Evolutionary conservation across 2,797 vertebrate genomes (phyloP), one percentile per base, ranked within the genome.

Genomic region (Enteromius treurensis): DNA sequence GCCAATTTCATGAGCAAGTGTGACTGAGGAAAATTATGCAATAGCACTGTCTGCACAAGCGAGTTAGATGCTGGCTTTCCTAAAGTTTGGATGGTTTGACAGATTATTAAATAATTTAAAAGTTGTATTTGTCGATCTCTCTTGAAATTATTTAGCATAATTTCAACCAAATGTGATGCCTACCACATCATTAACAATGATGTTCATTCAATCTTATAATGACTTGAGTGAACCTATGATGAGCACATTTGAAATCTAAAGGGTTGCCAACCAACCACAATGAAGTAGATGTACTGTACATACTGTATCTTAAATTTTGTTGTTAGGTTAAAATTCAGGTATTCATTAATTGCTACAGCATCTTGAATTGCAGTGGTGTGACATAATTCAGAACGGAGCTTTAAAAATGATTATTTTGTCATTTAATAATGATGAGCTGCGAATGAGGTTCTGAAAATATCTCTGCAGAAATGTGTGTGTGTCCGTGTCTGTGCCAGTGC

Each of bases 21-120:
- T 70, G 81, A 83, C 81, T 83, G 64, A 58, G 47, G n/a, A 15
- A 83, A 78, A 77, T 83, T 83, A 83, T 78, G 81, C 65, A 83
- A 83, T 78, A 83, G 34, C 26, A 45, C 37, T 77, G 81, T 37
- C 40, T 77, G 53, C 53, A 49, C 14, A 62, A 83, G 21, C 62
- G 75, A 78, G 40, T 32, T 77, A 8, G 51, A 26, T 37, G 40
- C 49, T 9, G 26, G 49, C 8, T 1, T 49, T 70, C 40, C 40
- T 40, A 76, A 26, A 83, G 58, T 77, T 32, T 67, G 34, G 60
- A 74, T 58, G 34, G 8, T 32, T 75, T 77, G 49, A 47, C 23
- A 58, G 37, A 70, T 70, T 32, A 37, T 83, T 83, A 37, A 78
- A 70, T 71, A 23, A 49, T 77, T 83, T 40, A 62, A 23, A 71